A percentile compares a stretch with the other conserved stretches of the same genome.
phyloP scores from a whole-genome alignment of 2,888 invertebrate genomes.

The Lepidonotus clava region DNA sequence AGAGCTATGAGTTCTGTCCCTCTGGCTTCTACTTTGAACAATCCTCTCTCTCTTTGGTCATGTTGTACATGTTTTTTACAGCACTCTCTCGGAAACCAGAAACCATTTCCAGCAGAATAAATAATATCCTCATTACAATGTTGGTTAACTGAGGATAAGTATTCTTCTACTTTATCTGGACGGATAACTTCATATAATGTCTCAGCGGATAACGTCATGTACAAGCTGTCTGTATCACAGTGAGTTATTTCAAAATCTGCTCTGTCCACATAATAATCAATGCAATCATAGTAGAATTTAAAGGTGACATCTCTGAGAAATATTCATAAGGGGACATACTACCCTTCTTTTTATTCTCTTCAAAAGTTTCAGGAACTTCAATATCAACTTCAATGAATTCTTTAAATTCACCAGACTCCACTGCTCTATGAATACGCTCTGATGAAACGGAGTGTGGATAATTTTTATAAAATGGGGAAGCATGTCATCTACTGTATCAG shows the following conservation, averaged over 20 bases:
- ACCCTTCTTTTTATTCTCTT: neutral
- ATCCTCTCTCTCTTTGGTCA: slow-evolving; percentile 52
- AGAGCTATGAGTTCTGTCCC: slow-evolving; percentile 51
- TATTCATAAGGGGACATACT: neutral
- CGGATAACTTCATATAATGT: neutral
- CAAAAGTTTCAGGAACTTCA: neutral
- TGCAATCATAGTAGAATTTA: slow-evolving; percentile 58
- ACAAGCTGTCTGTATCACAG: slow-evolving; percentile 65
- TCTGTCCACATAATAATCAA: slow-evolving; percentile 57
- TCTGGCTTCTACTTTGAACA: slow-evolving; percentile 56
- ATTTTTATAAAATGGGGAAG: neutral
- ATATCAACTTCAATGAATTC: neutral
- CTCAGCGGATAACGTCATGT: slow-evolving; percentile 34
- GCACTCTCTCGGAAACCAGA: slow-evolving; percentile 37
- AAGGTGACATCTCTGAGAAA: slow-evolving; percentile 51
- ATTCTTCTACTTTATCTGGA: neutral
- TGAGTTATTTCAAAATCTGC: slow-evolving; percentile 45
- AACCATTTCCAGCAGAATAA: neutral
- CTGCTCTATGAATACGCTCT: neutral
- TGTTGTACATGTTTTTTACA: neutral
- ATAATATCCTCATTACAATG: neutral
- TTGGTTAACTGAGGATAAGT: no score
- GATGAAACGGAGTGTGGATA: neutral
- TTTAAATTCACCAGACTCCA: neutral
- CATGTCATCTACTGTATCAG: neutral